These are phyloP conservation scores for Tenthredo mesomela DNA, from an alignment of 2,888 invertebrate genomes.

Conservation along the genomic window DNA sequence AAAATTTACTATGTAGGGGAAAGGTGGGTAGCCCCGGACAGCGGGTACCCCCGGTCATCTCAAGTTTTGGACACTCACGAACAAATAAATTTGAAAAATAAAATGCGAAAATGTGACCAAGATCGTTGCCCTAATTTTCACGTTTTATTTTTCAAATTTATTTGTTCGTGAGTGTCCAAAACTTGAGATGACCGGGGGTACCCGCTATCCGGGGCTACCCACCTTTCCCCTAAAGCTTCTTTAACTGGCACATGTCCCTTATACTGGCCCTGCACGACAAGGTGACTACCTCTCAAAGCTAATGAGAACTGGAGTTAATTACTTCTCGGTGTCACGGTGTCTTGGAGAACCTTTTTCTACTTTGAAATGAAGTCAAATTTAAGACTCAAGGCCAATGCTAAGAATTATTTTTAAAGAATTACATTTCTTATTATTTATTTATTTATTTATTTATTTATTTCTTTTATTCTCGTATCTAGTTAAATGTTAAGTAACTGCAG, in stretches of 20 bases:
- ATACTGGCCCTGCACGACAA: conserved; percentile 26
- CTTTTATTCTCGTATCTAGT: background rate
- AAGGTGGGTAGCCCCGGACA: too few relatives aligned
- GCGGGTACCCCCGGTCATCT: too few relatives aligned
- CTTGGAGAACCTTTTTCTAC: conserved; percentile 9
- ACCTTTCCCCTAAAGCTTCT: too few relatives aligned
- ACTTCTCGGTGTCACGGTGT: conserved; percentile 34
- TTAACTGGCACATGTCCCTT: background rate
- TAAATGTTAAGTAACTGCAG: conserved; percentile 49
- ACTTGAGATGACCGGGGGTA: too few relatives aligned
- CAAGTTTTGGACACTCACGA: too few relatives aligned
- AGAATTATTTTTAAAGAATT: background rate
- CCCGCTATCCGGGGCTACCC: too few relatives aligned
- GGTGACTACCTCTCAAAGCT: conserved; percentile 32
- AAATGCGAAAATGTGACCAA: too few relatives aligned
- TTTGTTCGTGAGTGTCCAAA: too few relatives aligned
- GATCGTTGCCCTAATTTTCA: too few relatives aligned
- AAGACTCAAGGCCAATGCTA: conserved; percentile 38
- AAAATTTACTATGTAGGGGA: conserved; percentile 49
- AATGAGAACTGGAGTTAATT: conserved; percentile 50
- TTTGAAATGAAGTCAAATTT: conserved; percentile 39
- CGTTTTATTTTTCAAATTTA: too few relatives aligned
- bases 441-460: background rate
- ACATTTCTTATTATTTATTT: too few relatives aligned
- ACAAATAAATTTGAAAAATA: too few relatives aligned